Percentiles rank a stretch among this genome's conserved stretches.
Conservation (phyloP, 1,140 invertebrate species). For the Orchestia grillus region DNA sequence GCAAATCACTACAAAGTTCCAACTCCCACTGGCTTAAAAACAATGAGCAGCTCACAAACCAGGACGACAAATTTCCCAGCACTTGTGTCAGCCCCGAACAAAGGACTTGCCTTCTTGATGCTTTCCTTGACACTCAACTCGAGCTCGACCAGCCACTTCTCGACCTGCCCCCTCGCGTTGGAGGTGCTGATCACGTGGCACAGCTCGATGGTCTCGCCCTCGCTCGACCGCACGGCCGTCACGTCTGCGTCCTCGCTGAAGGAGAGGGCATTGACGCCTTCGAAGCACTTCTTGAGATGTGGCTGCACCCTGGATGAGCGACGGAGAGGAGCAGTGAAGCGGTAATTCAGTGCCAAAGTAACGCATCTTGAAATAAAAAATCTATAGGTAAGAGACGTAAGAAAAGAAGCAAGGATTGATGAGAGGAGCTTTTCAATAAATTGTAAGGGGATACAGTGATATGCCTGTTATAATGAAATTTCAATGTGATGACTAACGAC, state of each 20-base stretch:
- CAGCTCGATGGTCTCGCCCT: conserved; percentile 86
- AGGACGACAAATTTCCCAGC: background rate
- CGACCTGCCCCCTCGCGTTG: conserved; percentile 92
- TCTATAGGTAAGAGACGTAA: too few relatives aligned
- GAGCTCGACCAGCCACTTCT: conserved; percentile 95
- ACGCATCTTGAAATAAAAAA: too few relatives aligned
- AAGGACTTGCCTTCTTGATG: conserved; percentile 77
- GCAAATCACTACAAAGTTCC: background rate
- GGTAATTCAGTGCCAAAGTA: background rate
- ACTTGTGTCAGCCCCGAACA: background rate
- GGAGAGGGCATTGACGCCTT: conserved; percentile 87
- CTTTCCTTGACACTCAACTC: conserved; percentile 93
- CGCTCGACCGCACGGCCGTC: conserved; percentile 89
- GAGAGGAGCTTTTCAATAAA: too few relatives aligned
- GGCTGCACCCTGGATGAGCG: conserved; percentile 84
- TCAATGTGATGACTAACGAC: too few relatives aligned
- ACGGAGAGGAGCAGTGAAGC: background rate
- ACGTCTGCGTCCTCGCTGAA: conserved; percentile 90
- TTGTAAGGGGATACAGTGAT: too few relatives aligned
- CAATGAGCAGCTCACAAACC: background rate
- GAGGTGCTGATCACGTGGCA: conserved; percentile 87
- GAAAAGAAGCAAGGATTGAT: too few relatives aligned
- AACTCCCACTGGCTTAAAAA: background rate
- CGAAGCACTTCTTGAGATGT: conserved; percentile 98
- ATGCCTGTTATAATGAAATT: too few relatives aligned